Conservation (phyloP, 2,888 invertebrate genomes). For the Drosophila anomalata region DNA sequence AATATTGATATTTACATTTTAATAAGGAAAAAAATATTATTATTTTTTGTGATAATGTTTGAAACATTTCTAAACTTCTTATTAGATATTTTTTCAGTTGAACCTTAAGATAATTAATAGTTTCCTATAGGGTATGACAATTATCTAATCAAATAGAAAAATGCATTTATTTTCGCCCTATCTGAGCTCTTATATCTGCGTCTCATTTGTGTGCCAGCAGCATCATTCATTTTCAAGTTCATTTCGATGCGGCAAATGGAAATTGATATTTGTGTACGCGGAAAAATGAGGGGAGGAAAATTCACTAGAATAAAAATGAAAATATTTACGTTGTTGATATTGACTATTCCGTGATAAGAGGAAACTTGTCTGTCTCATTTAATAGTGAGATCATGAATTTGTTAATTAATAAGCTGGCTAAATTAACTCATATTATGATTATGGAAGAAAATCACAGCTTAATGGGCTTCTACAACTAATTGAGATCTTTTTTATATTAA, state of each 20-base stretch:
- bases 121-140: no score
- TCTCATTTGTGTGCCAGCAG: slow-evolving; percentile 8
- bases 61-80: no score
- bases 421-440: neutral
- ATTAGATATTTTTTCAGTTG: no score
- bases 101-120: no score
- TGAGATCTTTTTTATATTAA: neutral
- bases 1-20: neutral
- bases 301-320: neutral
- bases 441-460: neutral
- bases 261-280: slow-evolving; percentile 32
- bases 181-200: slow-evolving; percentile 41
- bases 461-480: neutral
- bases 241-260: slow-evolving; percentile 39
- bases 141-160: no score
- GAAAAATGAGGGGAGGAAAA: slow-evolving; percentile 12
- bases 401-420: neutral
- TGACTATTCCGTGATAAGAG: neutral
- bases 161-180: slow-evolving; percentile 48
- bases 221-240: slow-evolving; percentile 46
- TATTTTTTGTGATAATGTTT: no score
- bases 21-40: no score
- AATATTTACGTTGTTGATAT: slow-evolving; percentile 14
- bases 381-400: neutral
- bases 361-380: neutral